Evolutionary conservation across 1,140 invertebrate species (phyloP).

Genomic region (Berghia stephanieae): DNA sequence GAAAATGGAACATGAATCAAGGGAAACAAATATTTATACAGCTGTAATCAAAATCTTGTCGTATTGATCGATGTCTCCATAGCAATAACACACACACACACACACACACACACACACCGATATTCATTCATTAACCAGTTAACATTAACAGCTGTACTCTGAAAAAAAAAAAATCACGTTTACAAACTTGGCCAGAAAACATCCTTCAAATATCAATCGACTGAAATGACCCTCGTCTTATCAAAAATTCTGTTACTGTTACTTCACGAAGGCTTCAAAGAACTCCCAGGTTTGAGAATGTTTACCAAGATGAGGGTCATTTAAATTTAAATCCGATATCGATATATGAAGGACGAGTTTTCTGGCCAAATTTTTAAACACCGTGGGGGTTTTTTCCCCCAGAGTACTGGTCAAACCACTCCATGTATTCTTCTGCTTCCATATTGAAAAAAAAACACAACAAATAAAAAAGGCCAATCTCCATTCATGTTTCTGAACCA

Average conservation of each 20-base stretch:
- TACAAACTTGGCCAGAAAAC: no score
- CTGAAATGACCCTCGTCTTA: no score
- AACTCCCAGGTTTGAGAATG: not conserved
- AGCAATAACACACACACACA: slow-evolving; percentile 15
- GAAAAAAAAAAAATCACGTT: not conserved
- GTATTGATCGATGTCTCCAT: no score
- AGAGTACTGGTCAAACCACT: not conserved
- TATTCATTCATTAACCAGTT: not conserved
- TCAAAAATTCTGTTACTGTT: not conserved
- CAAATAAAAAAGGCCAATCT: no score
- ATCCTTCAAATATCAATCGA: no score
- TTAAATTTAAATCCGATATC: no score
- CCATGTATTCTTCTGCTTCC: not conserved
- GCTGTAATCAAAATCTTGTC: no score
- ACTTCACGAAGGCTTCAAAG: not conserved
- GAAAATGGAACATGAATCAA: not conserved
- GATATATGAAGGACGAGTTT: no score
- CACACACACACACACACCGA: not conserved
- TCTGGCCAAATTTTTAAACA: no score
- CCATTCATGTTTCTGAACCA: no score
- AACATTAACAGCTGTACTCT: not conserved
- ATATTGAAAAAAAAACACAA: no score
- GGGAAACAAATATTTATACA: slow-evolving; percentile 12
- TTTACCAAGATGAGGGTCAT: no score
- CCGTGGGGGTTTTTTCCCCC: not conserved